These are phyloP conservation scores for Geopemphigus sp. DNA, from an alignment of 1,140 invertebrate genomes.

Conservation along the genomic window DNA sequence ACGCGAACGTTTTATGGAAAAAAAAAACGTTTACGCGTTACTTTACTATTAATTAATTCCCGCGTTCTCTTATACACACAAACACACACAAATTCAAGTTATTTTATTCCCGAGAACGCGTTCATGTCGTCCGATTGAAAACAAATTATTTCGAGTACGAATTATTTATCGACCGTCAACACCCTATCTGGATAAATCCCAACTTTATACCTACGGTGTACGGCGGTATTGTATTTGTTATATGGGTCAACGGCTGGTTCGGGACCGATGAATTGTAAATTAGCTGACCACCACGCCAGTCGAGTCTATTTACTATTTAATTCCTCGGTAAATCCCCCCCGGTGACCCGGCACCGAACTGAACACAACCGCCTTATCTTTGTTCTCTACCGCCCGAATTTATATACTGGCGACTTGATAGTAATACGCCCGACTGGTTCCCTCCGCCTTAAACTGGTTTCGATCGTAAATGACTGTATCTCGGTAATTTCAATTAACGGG, in stretches of 20 bases:
- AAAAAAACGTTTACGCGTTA: neutral
- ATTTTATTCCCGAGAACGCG: slow-evolving; percentile 5
- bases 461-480: too few species aligned
- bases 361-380: neutral
- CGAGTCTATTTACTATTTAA: slow-evolving; percentile 16
- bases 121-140: neutral
- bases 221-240: neutral
- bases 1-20: neutral
- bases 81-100: too few species aligned
- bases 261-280: slow-evolving; percentile 33
- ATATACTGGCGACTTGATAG: too few species aligned
- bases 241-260: slow-evolving; percentile 19
- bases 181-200: slow-evolving; percentile 15
- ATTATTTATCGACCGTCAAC: slow-evolving; percentile 25
- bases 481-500: too few species aligned
- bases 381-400: neutral
- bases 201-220: neutral
- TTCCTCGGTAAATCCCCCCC: neutral
- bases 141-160: slow-evolving; percentile 20
- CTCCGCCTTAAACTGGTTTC: too few species aligned
- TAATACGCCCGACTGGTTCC: too few species aligned
- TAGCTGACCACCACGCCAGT: slow-evolving; percentile 24
- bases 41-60: slow-evolving; percentile 5
- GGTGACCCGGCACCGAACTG: neutral
- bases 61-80: too few species aligned